Evolutionary conservation across 2,888 invertebrate genomes (phyloP), one percentile per base, ranked within the genome.

Genomic region (Erebia aethiops): DNA sequence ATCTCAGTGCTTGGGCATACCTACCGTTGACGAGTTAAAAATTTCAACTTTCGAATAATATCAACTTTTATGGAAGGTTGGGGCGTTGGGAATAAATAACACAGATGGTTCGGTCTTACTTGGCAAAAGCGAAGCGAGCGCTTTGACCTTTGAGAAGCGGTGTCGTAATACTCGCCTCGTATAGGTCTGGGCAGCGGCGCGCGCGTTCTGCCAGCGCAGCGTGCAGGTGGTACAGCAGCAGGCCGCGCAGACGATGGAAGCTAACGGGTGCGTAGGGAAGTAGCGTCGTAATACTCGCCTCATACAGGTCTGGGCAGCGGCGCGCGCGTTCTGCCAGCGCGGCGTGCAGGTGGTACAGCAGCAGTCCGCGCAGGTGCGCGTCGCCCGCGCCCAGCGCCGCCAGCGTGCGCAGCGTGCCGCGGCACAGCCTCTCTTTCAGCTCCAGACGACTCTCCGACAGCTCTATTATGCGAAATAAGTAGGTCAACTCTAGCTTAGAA

Each of bases 401-500:
- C 81, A 95, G 82, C 77, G 95, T 86, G 77, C 89, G 84, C 82
- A 96, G 87, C 78, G 95, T 88, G 84, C 95, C 95, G 72, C 94
- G 89, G 87, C 95, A 96, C 77, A 95, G 94, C 78, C 84, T 87
- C 85, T 94, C 94, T 86, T 96, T 96, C 82, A 94, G 82, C 73
- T 87, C 81, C 79, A 96, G 87, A 70, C 94, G 94, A 56, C 91
- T 88, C 77, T 94, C 91, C 79, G 94, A 90, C 79, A 96, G 89
- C 87, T 95, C 96, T 96, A 86, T 2, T 84, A 82, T 13, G 11
- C 49, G 16, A 11, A 4, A 13, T 56, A 11, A 26, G 21, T 14
- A 26, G 18, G 21, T 5, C 21, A 56, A 10, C 16, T 14, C 14
- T 52, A 16, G 52, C 14, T 52, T 16, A 16, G 9, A 52, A 16